Percentiles rank a stretch among this genome's conserved stretches.
Conservation (phyloP, 2,797 vertebrate genomes). For the Lepus oiostolus region DNA sequence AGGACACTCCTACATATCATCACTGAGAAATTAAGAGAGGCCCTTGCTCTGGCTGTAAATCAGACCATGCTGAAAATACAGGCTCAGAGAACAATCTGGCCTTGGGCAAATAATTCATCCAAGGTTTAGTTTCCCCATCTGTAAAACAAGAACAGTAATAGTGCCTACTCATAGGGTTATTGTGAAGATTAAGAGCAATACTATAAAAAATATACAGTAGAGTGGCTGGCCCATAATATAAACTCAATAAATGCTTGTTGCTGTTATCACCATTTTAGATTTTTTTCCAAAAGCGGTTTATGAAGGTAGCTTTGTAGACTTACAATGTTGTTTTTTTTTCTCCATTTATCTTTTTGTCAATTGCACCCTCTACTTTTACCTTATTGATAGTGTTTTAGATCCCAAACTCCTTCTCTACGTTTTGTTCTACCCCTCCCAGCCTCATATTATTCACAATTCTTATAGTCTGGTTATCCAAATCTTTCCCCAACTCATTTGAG, state of each 20-base stretch:
- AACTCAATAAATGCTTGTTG: background rate
- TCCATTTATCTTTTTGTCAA: constrained; percentile 1
- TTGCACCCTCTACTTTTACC: background rate
- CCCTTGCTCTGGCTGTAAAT: background rate
- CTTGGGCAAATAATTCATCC: background rate
- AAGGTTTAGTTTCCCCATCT: background rate
- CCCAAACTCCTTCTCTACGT: background rate
- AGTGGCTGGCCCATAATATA: background rate
- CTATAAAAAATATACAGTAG: background rate
- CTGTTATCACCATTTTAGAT: background rate
- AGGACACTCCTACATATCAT: background rate
- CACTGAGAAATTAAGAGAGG: background rate
- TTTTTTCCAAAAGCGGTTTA: background rate
- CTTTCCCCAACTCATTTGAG: constrained; percentile 27
- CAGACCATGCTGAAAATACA: background rate
- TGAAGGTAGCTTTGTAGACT: background rate
- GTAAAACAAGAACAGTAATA: background rate
- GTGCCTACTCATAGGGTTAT: background rate
- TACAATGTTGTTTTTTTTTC: background rate
- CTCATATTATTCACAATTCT: background rate
- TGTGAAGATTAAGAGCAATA: background rate
- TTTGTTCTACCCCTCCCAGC: background rate
- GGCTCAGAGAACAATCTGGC: background rate
- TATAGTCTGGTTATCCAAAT: background rate
- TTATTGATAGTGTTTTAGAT: background rate